Evolutionary conservation across 2,113 vertebrate genomes (phyloP).

Genomic region (Chrysemys picta): DNA sequence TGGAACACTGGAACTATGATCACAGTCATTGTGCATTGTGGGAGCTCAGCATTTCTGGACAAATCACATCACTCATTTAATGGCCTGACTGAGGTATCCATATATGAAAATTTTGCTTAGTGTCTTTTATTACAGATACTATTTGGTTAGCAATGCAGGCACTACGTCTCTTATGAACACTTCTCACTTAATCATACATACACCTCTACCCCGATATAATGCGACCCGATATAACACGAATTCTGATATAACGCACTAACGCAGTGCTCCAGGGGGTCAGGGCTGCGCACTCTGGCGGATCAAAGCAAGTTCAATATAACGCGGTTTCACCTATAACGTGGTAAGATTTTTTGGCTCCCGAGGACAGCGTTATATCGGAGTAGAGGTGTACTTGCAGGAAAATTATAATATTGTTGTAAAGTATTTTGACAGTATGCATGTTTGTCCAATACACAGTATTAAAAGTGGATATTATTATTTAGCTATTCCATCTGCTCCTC

Average conservation of each 20-base stretch:
- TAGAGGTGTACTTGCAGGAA: neutral
- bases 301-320: no score
- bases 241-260: no score
- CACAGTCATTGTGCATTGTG: neutral
- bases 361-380: no score
- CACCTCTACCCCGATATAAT: no score
- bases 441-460: neutral
- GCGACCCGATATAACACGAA: no score
- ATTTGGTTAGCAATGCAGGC: neutral
- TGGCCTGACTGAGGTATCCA: neutral
- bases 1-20: neutral
- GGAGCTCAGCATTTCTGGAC: neutral
- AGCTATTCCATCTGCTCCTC: neutral
- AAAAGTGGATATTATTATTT: neutral
- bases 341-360: no score
- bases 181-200: neutral
- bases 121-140: neutral
- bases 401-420: neutral
- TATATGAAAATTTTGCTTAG: neutral
- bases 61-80: neutral
- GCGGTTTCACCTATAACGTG: no score
- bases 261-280: no score
- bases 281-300: no score
- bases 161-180: neutral
- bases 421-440: neutral